These are phyloP conservation scores for Catalaphyllia jardinei DNA, from an alignment of 64 coral and sea anemone species.

Conservation along the genomic window DNA sequence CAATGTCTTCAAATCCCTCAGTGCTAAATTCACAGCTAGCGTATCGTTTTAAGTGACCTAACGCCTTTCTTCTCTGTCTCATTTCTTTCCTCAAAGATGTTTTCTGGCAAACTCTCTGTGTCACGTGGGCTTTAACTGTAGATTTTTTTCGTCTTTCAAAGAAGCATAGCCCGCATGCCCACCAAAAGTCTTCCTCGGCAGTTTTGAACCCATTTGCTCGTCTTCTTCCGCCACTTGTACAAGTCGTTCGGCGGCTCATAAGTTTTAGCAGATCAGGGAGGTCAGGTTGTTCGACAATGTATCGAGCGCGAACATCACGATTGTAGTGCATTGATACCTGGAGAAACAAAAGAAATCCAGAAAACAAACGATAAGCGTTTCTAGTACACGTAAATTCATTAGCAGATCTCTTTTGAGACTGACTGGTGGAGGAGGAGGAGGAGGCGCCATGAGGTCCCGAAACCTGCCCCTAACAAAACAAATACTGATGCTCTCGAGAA, in stretches of 20 bases:
- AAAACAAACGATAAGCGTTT: neutral
- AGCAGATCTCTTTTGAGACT: no score
- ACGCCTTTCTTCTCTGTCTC: conserved; percentile 50
- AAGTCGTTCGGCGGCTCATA: conserved; percentile 42
- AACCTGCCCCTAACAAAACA: neutral
- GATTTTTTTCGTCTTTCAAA: conserved; percentile 82
- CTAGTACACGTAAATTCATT: no score
- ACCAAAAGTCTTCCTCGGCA: conserved; percentile 80
- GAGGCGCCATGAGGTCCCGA: neutral
- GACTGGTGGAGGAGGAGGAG: no score
- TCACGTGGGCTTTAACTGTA: conserved; percentile 76
- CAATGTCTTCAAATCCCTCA: neutral
- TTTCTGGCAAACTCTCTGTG: conserved; percentile 75
- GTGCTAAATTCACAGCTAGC: conserved; percentile 33
- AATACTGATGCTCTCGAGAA: neutral
- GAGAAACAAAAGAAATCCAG: neutral
- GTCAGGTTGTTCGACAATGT: conserved; percentile 71
- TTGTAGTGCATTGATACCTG: conserved; percentile 34
- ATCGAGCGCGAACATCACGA: conserved; percentile 42
- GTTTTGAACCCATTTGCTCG: conserved; percentile 72
- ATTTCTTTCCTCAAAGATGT: conserved; percentile 71
- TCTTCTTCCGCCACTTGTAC: conserved; percentile 58
- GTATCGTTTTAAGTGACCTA: conserved; percentile 32
- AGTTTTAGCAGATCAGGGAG: conserved; percentile 65
- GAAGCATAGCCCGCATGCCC: conserved; percentile 72